phyloP scores from a whole-genome alignment of 2,888 invertebrate species.

The Mantis religiosa region DNA sequence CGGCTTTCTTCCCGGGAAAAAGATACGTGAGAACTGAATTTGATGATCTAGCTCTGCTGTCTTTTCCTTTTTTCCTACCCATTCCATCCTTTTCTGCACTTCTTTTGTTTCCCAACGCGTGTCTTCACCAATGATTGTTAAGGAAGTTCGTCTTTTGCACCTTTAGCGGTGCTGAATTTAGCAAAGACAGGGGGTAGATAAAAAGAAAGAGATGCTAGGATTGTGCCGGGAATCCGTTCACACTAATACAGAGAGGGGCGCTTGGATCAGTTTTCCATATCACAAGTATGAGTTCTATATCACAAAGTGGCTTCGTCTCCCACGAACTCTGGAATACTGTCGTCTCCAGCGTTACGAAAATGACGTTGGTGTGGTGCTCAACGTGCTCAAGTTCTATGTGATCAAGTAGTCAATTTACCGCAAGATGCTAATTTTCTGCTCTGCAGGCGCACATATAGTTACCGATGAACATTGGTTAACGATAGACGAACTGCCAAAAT shows the following conservation, averaged over 20 bases:
- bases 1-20: background rate
- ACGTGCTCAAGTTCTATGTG: too few species aligned
- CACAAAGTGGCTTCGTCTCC: background rate
- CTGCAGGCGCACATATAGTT: too few species aligned
- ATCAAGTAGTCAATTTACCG: too few species aligned
- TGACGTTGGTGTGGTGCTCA: too few species aligned
- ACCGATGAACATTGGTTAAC: too few species aligned
- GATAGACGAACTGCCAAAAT: too few species aligned
- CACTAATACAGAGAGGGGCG: background rate
- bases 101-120: background rate
- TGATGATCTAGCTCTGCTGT: slow-evolving; percentile 1
- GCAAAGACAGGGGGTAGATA: background rate
- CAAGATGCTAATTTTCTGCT: too few species aligned
- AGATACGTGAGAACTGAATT: slow-evolving; percentile 12
- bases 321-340: background rate
- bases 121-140: background rate
- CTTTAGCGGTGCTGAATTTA: background rate
- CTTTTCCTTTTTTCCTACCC: background rate
- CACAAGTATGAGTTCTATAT: background rate
- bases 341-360: too few species aligned
- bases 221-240: background rate
- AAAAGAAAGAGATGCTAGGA: background rate
- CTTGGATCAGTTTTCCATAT: background rate
- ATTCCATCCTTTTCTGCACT: background rate
- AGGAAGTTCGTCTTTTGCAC: background rate